Conservation (phyloP, 2,113 vertebrate species). For the Oriolus oriolus region DNA sequence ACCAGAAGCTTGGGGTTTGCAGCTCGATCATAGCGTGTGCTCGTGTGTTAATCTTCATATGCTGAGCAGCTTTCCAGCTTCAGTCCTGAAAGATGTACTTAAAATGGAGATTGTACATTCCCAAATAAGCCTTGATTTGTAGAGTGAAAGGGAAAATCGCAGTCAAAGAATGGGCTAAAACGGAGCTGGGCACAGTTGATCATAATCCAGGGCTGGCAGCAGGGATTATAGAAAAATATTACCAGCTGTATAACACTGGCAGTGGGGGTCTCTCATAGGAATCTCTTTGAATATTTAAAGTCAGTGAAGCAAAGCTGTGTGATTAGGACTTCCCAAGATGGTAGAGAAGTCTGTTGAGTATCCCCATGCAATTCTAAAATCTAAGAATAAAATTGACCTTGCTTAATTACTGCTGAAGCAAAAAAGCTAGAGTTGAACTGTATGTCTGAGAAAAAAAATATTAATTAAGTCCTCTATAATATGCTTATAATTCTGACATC, state of each 20-base stretch:
- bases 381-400: neutral
- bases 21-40: neutral
- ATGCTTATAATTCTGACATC: neutral
- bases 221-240: neutral
- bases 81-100: neutral
- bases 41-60: neutral
- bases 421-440: neutral
- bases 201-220: neutral
- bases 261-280: neutral
- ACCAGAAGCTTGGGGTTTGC: neutral
- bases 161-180: neutral
- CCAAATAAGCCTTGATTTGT: neutral
- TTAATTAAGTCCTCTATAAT: neutral
- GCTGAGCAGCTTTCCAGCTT: constrained; percentile 13
- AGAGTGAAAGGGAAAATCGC: neutral
- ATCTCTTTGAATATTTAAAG: neutral
- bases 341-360: neutral
- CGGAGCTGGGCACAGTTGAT: neutral
- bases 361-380: neutral
- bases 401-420: neutral
- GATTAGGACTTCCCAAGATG: neutral
- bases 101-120: neutral
- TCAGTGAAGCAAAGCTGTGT: neutral
- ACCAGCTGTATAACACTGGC: neutral
- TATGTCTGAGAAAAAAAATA: neutral